phyloP scores from a whole-genome alignment of 2,888 invertebrate genomes.

The Sinopyrophorus schimmeli region DNA sequence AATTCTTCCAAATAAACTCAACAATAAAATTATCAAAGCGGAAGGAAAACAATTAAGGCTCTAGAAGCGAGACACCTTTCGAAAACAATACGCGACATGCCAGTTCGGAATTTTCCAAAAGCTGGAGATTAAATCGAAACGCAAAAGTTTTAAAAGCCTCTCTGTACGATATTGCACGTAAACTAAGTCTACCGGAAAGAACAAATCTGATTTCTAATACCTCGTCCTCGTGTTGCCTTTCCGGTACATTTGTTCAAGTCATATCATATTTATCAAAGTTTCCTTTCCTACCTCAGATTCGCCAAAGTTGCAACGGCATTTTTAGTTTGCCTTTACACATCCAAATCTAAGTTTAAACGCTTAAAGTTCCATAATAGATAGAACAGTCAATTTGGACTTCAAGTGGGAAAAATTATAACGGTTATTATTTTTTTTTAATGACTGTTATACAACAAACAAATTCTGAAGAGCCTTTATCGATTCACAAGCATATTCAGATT shows the following conservation, averaged over 20 bases:
- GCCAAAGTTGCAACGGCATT: too few relatives aligned
- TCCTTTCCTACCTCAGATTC: too few relatives aligned
- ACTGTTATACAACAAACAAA: too few relatives aligned
- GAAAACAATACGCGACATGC: constrained; percentile 13
- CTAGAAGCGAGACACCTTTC: constrained; percentile 16
- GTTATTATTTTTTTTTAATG: too few relatives aligned
- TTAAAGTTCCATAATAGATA: too few relatives aligned
- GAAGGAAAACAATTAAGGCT: constrained; percentile 18
- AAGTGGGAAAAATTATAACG: too few relatives aligned
- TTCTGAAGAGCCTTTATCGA: too few relatives aligned
- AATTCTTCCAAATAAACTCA: too few relatives aligned
- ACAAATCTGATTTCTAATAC: constrained; percentile 34
- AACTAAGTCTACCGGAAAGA: constrained; percentile 30
- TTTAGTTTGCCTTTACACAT: too few relatives aligned
- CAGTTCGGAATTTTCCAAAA: constrained; percentile 8
- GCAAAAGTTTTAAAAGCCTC: constrained; percentile 26
- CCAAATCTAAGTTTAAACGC: too few relatives aligned
- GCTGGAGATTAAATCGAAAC: constrained; percentile 22
- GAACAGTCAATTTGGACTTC: too few relatives aligned
- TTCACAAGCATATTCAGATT: too few relatives aligned
- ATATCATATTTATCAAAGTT: constrained; percentile 35
- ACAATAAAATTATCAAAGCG: constrained; percentile 17
- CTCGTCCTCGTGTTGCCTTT: constrained; percentile 31
- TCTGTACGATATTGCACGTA: constrained; percentile 17
- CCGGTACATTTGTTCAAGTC: constrained; percentile 33